Percentiles rank a stretch among this genome's conserved stretches.
Evolutionary conservation across 2,797 vertebrate species (phyloP).

Genomic region (Spinibarbus caldwelli): DNA sequence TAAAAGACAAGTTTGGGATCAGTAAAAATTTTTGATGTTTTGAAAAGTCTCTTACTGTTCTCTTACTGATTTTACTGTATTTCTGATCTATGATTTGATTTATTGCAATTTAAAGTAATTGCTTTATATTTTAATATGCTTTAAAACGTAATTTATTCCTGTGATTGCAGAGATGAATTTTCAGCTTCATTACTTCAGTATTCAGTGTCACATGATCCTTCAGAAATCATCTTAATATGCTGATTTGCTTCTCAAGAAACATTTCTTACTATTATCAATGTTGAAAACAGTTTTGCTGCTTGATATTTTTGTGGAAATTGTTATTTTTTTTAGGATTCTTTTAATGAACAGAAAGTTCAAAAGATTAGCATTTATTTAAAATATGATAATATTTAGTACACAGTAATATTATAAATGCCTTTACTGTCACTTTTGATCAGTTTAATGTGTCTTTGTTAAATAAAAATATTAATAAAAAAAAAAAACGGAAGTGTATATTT

Average conservation of each 20-base stretch:
- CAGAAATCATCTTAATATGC: background rate
- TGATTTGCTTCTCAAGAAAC: background rate
- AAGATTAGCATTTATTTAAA: background rate
- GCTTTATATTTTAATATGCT: background rate
- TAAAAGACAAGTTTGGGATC: background rate
- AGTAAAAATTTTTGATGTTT: background rate
- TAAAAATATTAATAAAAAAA: background rate
- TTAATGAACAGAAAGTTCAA: background rate
- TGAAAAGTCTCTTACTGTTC: background rate
- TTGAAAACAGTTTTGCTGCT: background rate
- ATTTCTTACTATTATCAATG: background rate
- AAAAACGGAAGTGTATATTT: background rate
- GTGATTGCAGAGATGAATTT: no score
- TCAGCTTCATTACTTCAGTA: background rate
- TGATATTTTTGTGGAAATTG: background rate
- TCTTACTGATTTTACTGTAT: background rate
- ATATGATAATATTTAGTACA: background rate
- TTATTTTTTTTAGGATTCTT: no score
- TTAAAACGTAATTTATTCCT: no score
- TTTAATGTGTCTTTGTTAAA: background rate
- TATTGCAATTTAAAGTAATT: background rate
- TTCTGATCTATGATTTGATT: background rate
- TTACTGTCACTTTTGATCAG: no score
- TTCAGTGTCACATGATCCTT: background rate
- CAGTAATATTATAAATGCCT: background rate